Conservation (phyloP, 2,888 invertebrate species). For the Villa cingulata region DNA sequence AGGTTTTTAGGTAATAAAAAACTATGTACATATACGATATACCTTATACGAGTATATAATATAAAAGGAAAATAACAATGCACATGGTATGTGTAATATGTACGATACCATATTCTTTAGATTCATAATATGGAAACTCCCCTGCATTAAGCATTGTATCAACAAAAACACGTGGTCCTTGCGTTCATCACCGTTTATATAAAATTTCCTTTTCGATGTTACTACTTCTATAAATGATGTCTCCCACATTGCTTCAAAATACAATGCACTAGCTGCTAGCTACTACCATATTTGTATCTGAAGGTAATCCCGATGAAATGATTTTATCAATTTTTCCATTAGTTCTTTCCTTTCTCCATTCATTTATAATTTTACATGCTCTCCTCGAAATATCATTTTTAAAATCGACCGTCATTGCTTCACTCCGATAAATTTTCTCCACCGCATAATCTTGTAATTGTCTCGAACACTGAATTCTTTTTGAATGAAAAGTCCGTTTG, state of each 20-base stretch:
- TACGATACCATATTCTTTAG: conserved; percentile 18
- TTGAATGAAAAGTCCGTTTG: conserved; percentile 46
- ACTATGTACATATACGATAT: background rate
- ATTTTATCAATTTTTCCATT: conserved; percentile 45
- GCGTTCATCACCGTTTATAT: conserved; percentile 35
- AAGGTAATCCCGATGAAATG: conserved; percentile 36
- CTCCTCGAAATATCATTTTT: conserved; percentile 19
- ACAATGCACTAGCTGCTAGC: conserved; percentile 50
- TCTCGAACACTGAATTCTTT: conserved; percentile 40
- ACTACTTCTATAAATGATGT: conserved; percentile 41
- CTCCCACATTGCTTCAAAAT: conserved; percentile 49
- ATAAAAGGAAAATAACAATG: too few relatives aligned
- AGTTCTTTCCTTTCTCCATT: conserved; percentile 46
- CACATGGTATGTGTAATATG: too few relatives aligned
- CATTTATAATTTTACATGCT: conserved; percentile 40
- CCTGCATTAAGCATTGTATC: conserved; percentile 53
- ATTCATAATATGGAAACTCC: conserved; percentile 40
- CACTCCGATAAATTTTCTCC: conserved; percentile 39
- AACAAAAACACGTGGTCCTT: conserved; percentile 26
- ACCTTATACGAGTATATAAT: too few relatives aligned
- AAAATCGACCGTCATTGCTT: conserved; percentile 43
- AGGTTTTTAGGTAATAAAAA: too few relatives aligned
- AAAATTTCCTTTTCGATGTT: conserved; percentile 40
- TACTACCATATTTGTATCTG: conserved; percentile 43
- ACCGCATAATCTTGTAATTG: conserved; percentile 38